phyloP scores from a whole-genome alignment of 2,797 vertebrate genomes.

The Euthynnus affinis region DNA sequence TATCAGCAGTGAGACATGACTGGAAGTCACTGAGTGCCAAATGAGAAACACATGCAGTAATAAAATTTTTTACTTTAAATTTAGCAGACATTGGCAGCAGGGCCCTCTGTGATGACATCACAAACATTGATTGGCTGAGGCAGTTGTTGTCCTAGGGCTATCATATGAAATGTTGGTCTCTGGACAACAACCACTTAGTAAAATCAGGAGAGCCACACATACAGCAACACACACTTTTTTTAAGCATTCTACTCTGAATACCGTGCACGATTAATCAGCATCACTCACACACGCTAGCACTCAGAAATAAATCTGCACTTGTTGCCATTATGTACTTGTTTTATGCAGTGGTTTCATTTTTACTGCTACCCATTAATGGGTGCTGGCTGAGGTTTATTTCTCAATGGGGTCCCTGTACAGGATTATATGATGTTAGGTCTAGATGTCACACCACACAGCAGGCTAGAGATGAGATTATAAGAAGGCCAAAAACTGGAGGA shows the following conservation, averaged over 20 bases:
- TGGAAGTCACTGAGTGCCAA: slow-evolving; percentile 52
- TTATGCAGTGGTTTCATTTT: slow-evolving; percentile 72
- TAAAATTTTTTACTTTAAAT: too few species aligned
- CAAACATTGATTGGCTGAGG: too few species aligned
- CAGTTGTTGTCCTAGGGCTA: too few species aligned
- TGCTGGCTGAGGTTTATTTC: slow-evolving; percentile 64
- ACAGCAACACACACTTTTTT: slow-evolving; percentile 28
- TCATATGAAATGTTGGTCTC: too few species aligned
- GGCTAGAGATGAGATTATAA: slow-evolving; percentile 65
- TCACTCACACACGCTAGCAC: slow-evolving; percentile 7
- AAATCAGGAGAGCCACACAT: not conserved
- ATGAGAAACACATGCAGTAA: slow-evolving; percentile 41
- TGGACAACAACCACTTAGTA: too few species aligned
- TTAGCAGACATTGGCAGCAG: too few species aligned
- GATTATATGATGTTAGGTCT: slow-evolving; percentile 74
- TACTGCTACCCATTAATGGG: slow-evolving; percentile 64
- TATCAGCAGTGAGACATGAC: slow-evolving; percentile 44
- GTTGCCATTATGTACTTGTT: slow-evolving; percentile 63
- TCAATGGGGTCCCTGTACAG: slow-evolving; percentile 50
- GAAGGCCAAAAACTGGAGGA: slow-evolving; percentile 48
- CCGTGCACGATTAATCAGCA: slow-evolving; percentile 34
- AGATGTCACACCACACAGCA: slow-evolving; percentile 56
- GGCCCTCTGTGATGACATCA: too few species aligned
- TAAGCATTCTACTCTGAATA: slow-evolving; percentile 19
- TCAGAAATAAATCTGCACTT: slow-evolving; percentile 58